Evolutionary conservation across 2,888 invertebrate species (phyloP), one percentile per base, ranked within the genome.

Genomic region (Epirrhoe alternata): DNA sequence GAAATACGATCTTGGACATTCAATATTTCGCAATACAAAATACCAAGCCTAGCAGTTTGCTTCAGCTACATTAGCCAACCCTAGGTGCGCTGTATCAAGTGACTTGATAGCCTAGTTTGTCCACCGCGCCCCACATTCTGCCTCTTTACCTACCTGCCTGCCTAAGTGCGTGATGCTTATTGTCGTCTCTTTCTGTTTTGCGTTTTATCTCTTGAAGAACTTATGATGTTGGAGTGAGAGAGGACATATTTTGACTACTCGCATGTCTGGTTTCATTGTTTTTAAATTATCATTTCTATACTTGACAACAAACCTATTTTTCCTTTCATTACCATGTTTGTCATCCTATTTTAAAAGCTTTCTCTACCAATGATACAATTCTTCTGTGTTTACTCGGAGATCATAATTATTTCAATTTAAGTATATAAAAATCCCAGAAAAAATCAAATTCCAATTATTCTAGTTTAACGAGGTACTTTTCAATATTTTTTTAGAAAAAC

Each of bases 51-150:
- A 61, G 35, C 31, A 16, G 53, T 61, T 35, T 8, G 2, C 38
- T 10, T 42, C 38, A 42, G 38, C 38, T 42, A 12, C 38, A 42
- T 42, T 42, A 53, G 73, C 47, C 69, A 70, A 54, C 73, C 73
- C 73, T 74, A 62, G 57, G 58, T 38, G 52, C 33, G 66, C 57
- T 58, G 71, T 78, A 76, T 80, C 80, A 79, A 75, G 77, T 78
- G 75, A 75, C 77, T 75, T 76, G 84, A 84, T 84, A 83, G 78
- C 84, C 83, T 77, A 80, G 77, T 80, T 83, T 64, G 71, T 68
- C 58, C 64, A 53, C 66, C 70, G 71, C 76, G 82, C 71, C 78
- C 82, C 74, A 82, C 77, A 79, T 78, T 72, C 69, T 60, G 50
- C 42, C 55, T 50, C 59, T 64, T 33, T 67, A 60, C 45, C 61